Evolutionary conservation across 2,888 invertebrate genomes (phyloP), one percentile per base, ranked within the genome.

Genomic region (Operophtera brumata): DNA sequence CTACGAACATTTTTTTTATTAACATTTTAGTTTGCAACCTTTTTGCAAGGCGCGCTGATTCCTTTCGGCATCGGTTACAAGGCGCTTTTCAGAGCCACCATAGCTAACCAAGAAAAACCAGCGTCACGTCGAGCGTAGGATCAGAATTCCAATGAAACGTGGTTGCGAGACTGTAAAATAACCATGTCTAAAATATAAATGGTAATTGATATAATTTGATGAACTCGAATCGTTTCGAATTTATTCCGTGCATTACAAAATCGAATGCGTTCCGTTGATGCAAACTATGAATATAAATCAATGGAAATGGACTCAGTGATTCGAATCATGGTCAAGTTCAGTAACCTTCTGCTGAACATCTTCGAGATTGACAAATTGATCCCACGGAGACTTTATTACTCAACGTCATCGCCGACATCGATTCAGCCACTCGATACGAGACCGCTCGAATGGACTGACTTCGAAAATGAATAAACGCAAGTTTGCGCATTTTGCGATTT

Each of bases 241-340:
- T 68, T 65, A 67, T 71, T 70, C 67, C 49, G 57, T 59, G 64
- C 56, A 59, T 71, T 70, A 71, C 65, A 57, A 67, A 48, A 66
- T 62, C 61, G 62, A 64, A 66, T 63, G 55, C 64, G 67, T 69
- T 73, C 70, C 64, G 65, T 63, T 66, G 69, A 72, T 74, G 78
- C 77, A 78, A 72, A 75, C 66, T 68, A 65, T 78, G 79, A 80
- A 81, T 80, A 80, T 80, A 81, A 84, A 84, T 83, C 82, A 80
- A 75, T 80, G 74, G 72, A 75, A 78, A 75, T 76, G 67, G 68
- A 69, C 73, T 76, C 67, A 66, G 69, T 74, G 73, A 70, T 75
- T 78, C 72, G 69, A 75, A 72, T 75, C 75, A 78, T 74, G 77
- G 74, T 73, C 76, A 79, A 80, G 84, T 80, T 82, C 80, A 77